Evolutionary conservation across 2,888 invertebrate genomes (phyloP), one percentile per base, ranked within the genome.

Genomic region (Lymantria dispar): DNA sequence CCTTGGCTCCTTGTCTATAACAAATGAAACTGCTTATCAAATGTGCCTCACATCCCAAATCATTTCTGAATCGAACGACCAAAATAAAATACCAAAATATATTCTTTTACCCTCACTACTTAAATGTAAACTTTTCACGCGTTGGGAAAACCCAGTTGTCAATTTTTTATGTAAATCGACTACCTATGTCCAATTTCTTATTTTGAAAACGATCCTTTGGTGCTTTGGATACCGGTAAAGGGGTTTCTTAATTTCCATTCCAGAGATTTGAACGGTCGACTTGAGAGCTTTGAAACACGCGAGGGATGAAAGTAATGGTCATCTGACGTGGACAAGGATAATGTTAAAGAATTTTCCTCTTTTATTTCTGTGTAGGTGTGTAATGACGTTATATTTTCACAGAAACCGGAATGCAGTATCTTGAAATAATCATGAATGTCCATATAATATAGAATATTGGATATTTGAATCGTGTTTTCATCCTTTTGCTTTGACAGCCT

Each of bases 151-250:
- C 68, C 64, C 69, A 65, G 64, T 76, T 76, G 77, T 78, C 73
- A 80, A 76, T 80, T 78, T 79, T 81, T 79, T 76, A 85, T 81
- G 80, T 72, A 78, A 81, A 84, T 80, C 64, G 59, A 48, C 65
- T 71, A 70, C 72, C 72, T 74, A 73, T 72, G 70, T 77, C 76
- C 75, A 74, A 74, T 81, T 75, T 75, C 72, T 79, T 79, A 80
- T 78, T 78, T 80, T 62, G 60, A 64, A 46, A 43, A 51, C 43
- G 50, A 59, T 59, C 61, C 66, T 59, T 62, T 56, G 60, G 65
- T 59, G 60, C 66, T 59, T 62, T 56, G 60, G 65, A 72, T 70
- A 66, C 58, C 60, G 51, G 59, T 52, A 14, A 40, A 65, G 42
- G 67, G 75, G 71, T 73, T 67, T 64, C 68, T 71, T 78, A 82